Evolutionary conservation across 2,888 invertebrate genomes (phyloP), one percentile per base, ranked within the genome.

Genomic region (Oxytorus armatus): DNA sequence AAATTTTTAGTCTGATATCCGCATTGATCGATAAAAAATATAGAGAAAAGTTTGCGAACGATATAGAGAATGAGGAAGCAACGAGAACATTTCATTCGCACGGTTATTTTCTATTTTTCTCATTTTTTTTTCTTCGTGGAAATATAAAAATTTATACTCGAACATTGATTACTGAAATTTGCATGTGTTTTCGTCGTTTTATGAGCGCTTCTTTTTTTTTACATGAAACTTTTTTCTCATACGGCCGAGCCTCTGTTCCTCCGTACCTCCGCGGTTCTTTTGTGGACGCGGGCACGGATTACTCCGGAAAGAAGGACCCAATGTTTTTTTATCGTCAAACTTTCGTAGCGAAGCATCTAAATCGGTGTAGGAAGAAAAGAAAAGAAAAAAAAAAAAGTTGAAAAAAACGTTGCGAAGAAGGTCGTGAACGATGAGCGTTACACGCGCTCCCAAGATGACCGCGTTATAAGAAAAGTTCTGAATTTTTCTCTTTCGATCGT

Each of bases 381-480:
- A 33, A 51, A 36, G 16, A 59, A 49, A 36, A 3, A 61, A 55
- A 14, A 63, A 51, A 23, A 49, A 66, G 36, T 3, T 8, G 36
- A 18, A 59, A 51, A 51, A 57, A 68, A 23, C 39, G 29, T 75
- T 42, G 8, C 47, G 16, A 18, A 65, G 25, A 66, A 59, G 75
- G 57, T 75, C 70, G 55, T 59, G 65, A 59, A 70, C 49, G 57
- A 65, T 75, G 66, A 79, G 59, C 69, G 51, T 25, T 66, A n/a
- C 8, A 3, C 18, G 44, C 5, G 33, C n/a, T n/a, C n/a, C n/a
- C 51, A 59, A 59, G 42, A 70, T 42, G 65, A 75, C 51, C 59
- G 53, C 59, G 65, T 79, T 75, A 79, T 72, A 57, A 75, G 79
- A 75, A 79, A 79, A 79, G 51, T 79, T 79, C 66, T 25, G 5